phyloP scores from a whole-genome alignment of 2,888 invertebrate species.

The Slavum lentiscoides region DNA sequence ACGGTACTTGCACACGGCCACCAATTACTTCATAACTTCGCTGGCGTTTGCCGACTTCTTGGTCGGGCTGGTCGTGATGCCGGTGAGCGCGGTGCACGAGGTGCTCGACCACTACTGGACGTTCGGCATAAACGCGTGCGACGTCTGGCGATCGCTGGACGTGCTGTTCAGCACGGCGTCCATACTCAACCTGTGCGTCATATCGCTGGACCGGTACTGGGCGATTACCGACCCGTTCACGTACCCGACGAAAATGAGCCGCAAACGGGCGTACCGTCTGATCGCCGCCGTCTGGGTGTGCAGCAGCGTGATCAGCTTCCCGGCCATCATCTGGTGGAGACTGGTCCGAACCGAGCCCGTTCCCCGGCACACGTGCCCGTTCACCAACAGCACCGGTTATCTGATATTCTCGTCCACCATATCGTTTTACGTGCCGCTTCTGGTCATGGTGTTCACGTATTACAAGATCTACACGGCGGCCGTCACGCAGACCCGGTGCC shows the following conservation, averaged over 20 bases:
- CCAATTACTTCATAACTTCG: conserved; percentile 96
- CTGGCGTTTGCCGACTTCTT: conserved; percentile 94
- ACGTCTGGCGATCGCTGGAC: conserved; percentile 95
- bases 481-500: conserved; percentile 84
- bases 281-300: conserved; percentile 96
- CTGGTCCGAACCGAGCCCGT: conserved; percentile 76
- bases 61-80: conserved; percentile 97
- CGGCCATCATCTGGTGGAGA: conserved; percentile 96
- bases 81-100: conserved; percentile 90
- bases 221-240: conserved; percentile 98
- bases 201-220: conserved; percentile 95
- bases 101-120: conserved; percentile 90
- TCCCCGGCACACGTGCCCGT: conserved; percentile 85
- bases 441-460: conserved; percentile 98
- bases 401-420: conserved; percentile 96
- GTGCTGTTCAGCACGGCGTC: conserved; percentile 97
- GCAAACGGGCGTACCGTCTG: conserved; percentile 79
- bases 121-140: conserved; percentile 95
- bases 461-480: conserved; percentile 94
- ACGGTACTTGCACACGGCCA: conserved; percentile 92
- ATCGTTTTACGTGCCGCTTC: conserved; percentile 94
- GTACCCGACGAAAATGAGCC: conserved; percentile 93
- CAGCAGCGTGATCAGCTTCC: conserved; percentile 95
- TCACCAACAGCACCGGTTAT: conserved; percentile 95
- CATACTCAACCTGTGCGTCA: conserved; percentile 95